These are phyloP conservation scores for Cremastinae sp. DNA, from an alignment of 2,888 invertebrate genomes.

Conservation along the genomic window DNA sequence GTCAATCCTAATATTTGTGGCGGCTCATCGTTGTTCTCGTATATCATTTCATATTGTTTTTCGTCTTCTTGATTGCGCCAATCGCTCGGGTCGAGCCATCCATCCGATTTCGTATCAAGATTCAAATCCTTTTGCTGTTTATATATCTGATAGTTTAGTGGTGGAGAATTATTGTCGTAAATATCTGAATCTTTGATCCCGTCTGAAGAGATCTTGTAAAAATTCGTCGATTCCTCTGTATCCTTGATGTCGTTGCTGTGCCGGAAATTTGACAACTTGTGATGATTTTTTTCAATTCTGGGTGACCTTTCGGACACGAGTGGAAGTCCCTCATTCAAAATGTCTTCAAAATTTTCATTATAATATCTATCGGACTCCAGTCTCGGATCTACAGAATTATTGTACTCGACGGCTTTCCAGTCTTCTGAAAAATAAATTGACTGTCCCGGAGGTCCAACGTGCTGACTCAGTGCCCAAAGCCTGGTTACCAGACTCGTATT, in stretches of 20 bases:
- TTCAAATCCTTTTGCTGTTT: slow-evolving; percentile 59
- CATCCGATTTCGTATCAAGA: slow-evolving; percentile 49
- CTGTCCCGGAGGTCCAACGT: slow-evolving; percentile 86
- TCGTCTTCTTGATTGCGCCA: slow-evolving; percentile 64
- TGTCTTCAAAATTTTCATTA: slow-evolving; percentile 66
- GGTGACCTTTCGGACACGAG: slow-evolving; percentile 69
- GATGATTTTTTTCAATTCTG: slow-evolving; percentile 40
- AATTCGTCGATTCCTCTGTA: slow-evolving; percentile 54
- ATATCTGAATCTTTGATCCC: slow-evolving; percentile 8
- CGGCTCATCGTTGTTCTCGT: slow-evolving; percentile 67
- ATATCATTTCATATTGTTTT: slow-evolving; percentile 71
- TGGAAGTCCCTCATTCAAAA: slow-evolving; percentile 57
- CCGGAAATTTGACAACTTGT: slow-evolving; percentile 56
- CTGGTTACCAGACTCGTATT: slow-evolving; percentile 86
- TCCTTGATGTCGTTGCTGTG: slow-evolving; percentile 58
- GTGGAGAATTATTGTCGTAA: slow-evolving; percentile 41
- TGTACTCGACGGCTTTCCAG: slow-evolving; percentile 77
- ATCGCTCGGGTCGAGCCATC: slow-evolving; percentile 65
- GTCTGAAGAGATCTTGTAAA: slow-evolving; percentile 36
- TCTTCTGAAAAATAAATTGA: slow-evolving; percentile 86
- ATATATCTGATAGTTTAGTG: slow-evolving; percentile 59
- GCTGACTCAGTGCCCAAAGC: slow-evolving; percentile 85
- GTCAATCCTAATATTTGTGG: slow-evolving; percentile 62
- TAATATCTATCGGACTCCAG: slow-evolving; percentile 80
- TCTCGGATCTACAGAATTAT: slow-evolving; percentile 80